A percentile compares a stretch with the other conserved stretches of the same genome.
phyloP scores from a whole-genome alignment of 2,888 invertebrate species.

The Rhingia campestris region DNA sequence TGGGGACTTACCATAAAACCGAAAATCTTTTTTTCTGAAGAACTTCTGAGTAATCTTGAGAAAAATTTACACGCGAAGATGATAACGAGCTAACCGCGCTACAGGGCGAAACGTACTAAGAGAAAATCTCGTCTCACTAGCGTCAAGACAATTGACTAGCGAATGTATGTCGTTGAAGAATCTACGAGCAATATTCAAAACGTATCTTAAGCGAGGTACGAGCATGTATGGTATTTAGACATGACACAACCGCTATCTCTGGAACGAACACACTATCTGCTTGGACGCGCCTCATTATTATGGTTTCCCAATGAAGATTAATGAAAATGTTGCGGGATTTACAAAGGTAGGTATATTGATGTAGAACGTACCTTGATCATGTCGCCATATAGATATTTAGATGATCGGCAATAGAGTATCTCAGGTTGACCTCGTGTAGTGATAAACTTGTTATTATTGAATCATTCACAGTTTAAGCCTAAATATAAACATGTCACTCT shows the following conservation, averaged over 20 bases:
- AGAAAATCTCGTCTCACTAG: conserved; percentile 12
- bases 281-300: conserved; percentile 21
- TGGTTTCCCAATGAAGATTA: conserved; percentile 34
- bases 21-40: conserved; percentile 14
- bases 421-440: conserved; percentile 34
- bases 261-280: conserved; percentile 17
- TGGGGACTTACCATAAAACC: not conserved
- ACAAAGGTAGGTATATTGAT: not conserved
- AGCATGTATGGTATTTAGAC: conserved; percentile 7
- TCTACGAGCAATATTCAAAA: conserved; percentile 14
- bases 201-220: conserved; percentile 16
- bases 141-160: conserved; percentile 54
- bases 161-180: conserved; percentile 12
- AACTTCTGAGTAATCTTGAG: conserved; percentile 10
- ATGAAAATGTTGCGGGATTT: conserved; percentile 12
- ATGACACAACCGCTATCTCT: conserved; percentile 19
- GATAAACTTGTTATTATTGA: not conserved
- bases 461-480: too few relatives aligned
- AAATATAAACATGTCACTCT: too few relatives aligned
- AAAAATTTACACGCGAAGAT: conserved; percentile 29
- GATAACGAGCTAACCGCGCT: conserved; percentile 32
- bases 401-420: conserved; percentile 6
- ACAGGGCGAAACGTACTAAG: conserved; percentile 48
- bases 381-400: not conserved
- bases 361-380: not conserved